phyloP scores from a whole-genome alignment of 92 coral and sea anemone genomes.

The Galaxea fascicularis region DNA sequence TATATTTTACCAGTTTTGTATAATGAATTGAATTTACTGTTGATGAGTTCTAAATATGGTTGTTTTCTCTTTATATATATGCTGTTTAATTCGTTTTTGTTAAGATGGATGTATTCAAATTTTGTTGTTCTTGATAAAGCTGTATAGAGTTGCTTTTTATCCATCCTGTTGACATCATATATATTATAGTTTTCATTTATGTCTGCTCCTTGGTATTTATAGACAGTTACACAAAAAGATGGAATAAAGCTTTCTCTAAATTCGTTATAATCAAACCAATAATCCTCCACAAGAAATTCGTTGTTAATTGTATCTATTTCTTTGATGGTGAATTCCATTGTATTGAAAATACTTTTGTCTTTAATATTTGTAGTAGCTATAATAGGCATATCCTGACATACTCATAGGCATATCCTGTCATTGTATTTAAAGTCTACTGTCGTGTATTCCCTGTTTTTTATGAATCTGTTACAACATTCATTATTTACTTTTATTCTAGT shows the following conservation, averaged over 20 bases:
- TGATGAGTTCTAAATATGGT: conserved; percentile 24
- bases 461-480: conserved; percentile 30
- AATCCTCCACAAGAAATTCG: neutral
- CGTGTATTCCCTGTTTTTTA: conserved; percentile 12
- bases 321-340: conserved; percentile 30
- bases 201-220: too few relatives aligned
- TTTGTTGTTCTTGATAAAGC: conserved; percentile 40
- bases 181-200: conserved; percentile 34
- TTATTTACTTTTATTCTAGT: too few relatives aligned
- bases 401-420: neutral
- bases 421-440: conserved; percentile 23
- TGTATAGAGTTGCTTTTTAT: conserved; percentile 57
- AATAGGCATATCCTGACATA: conserved; percentile 15
- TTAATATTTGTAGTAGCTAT: too few relatives aligned
- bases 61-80: neutral
- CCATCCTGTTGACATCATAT: conserved; percentile 44
- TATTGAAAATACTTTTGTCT: neutral
- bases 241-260: too few relatives aligned
- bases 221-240: too few relatives aligned
- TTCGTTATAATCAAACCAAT: conserved; percentile 2
- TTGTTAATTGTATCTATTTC: conserved; percentile 2
- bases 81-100: conserved; percentile 14
- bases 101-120: conserved; percentile 34
- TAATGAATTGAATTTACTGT: too few relatives aligned
- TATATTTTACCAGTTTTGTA: conserved; percentile 44